Conservation (phyloP, 1,140 invertebrate species). For the Cydia amplana region DNA sequence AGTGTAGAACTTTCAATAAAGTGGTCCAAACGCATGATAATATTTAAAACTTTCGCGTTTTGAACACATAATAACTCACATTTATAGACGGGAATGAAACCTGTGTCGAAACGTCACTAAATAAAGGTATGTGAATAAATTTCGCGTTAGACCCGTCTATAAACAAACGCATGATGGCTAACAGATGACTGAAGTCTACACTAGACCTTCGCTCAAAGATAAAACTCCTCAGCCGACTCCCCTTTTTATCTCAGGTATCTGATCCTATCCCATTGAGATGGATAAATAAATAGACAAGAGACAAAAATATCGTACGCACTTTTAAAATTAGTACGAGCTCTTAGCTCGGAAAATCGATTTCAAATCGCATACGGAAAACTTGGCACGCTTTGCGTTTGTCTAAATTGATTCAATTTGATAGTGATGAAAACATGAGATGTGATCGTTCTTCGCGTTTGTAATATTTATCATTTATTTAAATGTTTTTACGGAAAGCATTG, state of each 20-base stretch:
- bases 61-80: too few relatives aligned
- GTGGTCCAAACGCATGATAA: too few relatives aligned
- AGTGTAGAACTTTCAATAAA: too few relatives aligned
- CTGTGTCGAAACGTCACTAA: too few relatives aligned
- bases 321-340: conserved; percentile 3
- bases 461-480: too few relatives aligned
- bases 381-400: background rate
- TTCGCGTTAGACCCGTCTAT: too few relatives aligned
- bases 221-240: background rate
- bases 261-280: background rate
- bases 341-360: background rate
- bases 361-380: background rate
- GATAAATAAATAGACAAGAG: background rate
- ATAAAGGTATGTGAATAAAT: too few relatives aligned
- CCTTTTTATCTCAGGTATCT: background rate
- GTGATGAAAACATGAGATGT: background rate
- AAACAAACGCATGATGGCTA: background rate
- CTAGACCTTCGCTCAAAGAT: background rate
- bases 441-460: background rate
- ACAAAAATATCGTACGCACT: conserved; percentile 4
- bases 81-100: too few relatives aligned
- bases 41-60: too few relatives aligned
- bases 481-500: too few relatives aligned
- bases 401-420: conserved; percentile 11
- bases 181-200: background rate